Conservation (phyloP, 2,888 invertebrate genomes). For the Crepidodera aurea region DNA sequence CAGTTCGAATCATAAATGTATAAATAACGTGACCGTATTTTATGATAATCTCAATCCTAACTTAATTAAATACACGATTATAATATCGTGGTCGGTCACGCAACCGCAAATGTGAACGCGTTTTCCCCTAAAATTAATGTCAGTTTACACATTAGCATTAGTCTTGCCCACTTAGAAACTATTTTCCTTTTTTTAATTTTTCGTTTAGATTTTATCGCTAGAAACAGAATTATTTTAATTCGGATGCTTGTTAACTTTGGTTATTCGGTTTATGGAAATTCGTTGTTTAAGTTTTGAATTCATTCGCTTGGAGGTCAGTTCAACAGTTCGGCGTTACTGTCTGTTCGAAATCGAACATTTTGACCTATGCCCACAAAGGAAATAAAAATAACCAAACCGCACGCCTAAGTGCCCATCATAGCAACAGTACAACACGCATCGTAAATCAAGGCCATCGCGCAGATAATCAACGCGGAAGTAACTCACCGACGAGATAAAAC, state of each 20-base stretch:
- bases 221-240: not conserved
- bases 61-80: slow-evolving; percentile 31
- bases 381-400: no score
- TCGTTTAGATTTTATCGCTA: slow-evolving; percentile 16
- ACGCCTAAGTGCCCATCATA: no score
- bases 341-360: no score
- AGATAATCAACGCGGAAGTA: no score
- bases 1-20: slow-evolving; percentile 18
- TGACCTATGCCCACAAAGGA: no score
- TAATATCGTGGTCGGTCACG: slow-evolving; percentile 41
- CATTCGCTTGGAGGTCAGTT: no score
- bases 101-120: slow-evolving; percentile 41
- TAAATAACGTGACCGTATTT: slow-evolving; percentile 27
- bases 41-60: slow-evolving; percentile 27
- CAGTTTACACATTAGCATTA: slow-evolving; percentile 44
- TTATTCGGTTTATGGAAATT: not conserved
- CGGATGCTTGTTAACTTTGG: not conserved
- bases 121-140: slow-evolving; percentile 44
- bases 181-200: slow-evolving; percentile 30
- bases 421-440: no score
- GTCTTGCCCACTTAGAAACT: slow-evolving; percentile 28
- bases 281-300: no score
- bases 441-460: no score
- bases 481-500: no score
- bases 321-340: no score